Evolutionary conservation across 2,888 invertebrate species (phyloP), one percentile per base, ranked within the genome.

Genomic region (Chymomyza fuscimana): DNA sequence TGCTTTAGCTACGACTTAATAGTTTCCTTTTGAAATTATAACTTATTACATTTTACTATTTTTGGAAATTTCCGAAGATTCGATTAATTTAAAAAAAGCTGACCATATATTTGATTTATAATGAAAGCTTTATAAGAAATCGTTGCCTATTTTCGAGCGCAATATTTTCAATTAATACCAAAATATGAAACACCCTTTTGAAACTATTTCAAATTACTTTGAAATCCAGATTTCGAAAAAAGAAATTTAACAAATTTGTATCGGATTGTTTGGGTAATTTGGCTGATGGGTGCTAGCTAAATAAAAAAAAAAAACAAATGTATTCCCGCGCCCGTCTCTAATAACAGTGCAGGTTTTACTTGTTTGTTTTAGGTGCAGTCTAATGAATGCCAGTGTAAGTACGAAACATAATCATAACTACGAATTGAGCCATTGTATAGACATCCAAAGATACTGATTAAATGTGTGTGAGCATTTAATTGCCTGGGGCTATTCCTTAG

Each of bases 321-420:
- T 5, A 5, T 40, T 46, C 32, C 29, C 59, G 46, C 25, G 10
- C 22, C 46, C 16, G 5, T 22, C 19, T 16, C 40, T 12, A 46
- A 1, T 46, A 46, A 46, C 40, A 46, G 40, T 46, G 40, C 40
- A 12, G 58, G 19, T 52, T 16, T 22, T 19, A 19, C 40, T 63
- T 51, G 36, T 25, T 62, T 63, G 12, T 7, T 54, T 54, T 19
- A 0, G 19, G 19, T 9, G 22, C 16, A 54, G 22, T 54, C 54
- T 19, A 54, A 54, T 46, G 12, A 78, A 67, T 76, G 80, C 80
- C 82, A 73, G 79, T 72, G 82, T 80, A 87, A 83, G 85, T 83
- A 85, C 87, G 78, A 69, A 68, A 74, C 61, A 61, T 36, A 73
- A 19, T 19, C 54, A 54, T 54, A 54, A 54, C 54, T 54, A 54